Percentiles rank a stretch among this genome's conserved stretches.
Conservation (phyloP, 2,113 vertebrate genomes). For the Mesitornis unicolor region DNA sequence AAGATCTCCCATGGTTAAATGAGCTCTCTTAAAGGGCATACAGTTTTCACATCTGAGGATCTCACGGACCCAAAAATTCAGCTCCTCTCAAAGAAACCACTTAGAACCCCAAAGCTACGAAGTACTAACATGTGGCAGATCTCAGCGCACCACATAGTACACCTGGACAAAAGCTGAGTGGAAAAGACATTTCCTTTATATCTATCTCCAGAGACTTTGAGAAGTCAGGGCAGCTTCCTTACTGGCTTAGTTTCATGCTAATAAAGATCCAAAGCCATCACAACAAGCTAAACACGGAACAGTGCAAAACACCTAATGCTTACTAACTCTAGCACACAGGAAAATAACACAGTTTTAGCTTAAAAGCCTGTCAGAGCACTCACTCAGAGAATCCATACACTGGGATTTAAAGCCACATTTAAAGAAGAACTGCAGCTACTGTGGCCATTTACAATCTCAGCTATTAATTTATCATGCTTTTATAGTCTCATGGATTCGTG, state of each 20-base stretch:
- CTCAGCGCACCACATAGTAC: not conserved
- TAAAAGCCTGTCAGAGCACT: not conserved
- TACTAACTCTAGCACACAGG: not conserved
- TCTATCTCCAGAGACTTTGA: not conserved
- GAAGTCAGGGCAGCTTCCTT: not conserved
- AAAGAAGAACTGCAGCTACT: not conserved
- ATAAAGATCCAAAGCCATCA: not conserved
- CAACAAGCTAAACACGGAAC: not conserved
- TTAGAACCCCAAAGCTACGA: not conserved
- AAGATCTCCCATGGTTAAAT: not conserved
- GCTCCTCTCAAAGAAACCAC: not conserved
- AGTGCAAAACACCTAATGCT: not conserved
- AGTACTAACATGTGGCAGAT: not conserved
- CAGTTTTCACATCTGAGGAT: not conserved
- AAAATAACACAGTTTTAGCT: not conserved
- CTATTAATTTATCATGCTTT: not conserved
- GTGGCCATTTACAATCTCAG: not conserved
- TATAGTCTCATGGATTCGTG: not conserved
- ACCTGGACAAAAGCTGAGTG: not conserved
- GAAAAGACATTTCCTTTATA: not conserved
- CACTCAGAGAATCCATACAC: not conserved
- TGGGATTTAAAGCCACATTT: not conserved
- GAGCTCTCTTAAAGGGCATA: not conserved
- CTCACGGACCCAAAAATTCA: not conserved
- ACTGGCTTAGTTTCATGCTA: not conserved